Percentiles rank a stretch among this genome's conserved stretches.
These are phyloP conservation scores for Sialis lutaria DNA, from an alignment of 2,888 invertebrate genomes.

Conservation along the genomic window DNA sequence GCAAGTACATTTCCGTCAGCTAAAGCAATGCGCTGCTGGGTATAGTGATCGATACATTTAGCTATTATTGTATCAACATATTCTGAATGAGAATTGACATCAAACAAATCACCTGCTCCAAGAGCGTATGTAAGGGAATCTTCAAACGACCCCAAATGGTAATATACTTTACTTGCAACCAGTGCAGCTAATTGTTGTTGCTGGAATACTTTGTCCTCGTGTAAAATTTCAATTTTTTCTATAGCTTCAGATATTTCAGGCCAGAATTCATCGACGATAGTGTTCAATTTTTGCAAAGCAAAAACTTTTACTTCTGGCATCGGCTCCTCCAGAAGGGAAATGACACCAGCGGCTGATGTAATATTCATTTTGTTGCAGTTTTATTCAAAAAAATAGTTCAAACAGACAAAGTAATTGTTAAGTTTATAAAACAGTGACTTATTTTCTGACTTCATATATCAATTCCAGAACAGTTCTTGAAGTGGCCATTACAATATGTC, in stretches of 20 bases:
- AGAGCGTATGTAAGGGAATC: constrained; percentile 95
- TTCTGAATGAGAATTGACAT: constrained; percentile 84
- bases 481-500: too few relatives aligned
- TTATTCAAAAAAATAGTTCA: not conserved
- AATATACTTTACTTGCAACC: constrained; percentile 96
- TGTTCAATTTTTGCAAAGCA: constrained; percentile 80
- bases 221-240: constrained; percentile 91
- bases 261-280: constrained; percentile 96
- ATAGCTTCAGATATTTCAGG: constrained; percentile 97
- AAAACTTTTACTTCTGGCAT: constrained; percentile 87
- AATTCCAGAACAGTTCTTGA: too few relatives aligned
- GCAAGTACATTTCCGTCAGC: constrained; percentile 47
- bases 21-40: constrained; percentile 63
- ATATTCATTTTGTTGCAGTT: constrained; percentile 28
- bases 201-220: constrained; percentile 78
- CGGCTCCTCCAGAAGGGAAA: constrained; percentile 88
- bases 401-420: too few relatives aligned
- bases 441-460: too few relatives aligned
- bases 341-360: constrained; percentile 67
- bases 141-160: constrained; percentile 92
- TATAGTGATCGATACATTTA: constrained; percentile 95
- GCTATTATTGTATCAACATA: constrained; percentile 96
- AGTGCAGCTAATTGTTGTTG: constrained; percentile 89
- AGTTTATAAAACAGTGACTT: too few relatives aligned
- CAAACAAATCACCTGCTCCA: constrained; percentile 87